Evolutionary conservation across 2,888 invertebrate species (phyloP), one percentile per base, ranked within the genome.

Genomic region (Calliscelio sp.): DNA sequence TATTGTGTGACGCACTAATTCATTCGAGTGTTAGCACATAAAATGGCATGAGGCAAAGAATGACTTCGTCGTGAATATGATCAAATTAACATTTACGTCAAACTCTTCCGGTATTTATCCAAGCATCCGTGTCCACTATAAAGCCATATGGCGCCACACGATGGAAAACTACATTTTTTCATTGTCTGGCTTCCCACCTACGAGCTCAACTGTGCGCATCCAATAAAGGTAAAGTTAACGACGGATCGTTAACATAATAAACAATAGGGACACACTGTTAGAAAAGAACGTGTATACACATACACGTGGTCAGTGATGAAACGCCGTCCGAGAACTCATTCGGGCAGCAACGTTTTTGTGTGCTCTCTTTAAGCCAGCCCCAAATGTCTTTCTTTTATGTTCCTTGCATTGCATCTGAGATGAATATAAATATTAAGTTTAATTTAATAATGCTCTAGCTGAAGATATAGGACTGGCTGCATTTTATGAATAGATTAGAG

Each of bases 181-280:
- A 81, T 73, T 74, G 78, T 81, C 71, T 82, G 74, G 61, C 63
- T 38, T 61, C 53, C 86, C 81, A 66, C 84, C 81, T 74, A 80
- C 38, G 86, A 82, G 68, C 84, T 86, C 87, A 88, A 86, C 85
- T 86, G 87, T 88, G 88, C 89, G 89, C 90, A 89, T 90, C 90
- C 90, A 91, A 91, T 91, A 91, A 91, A 91, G 89, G 88, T 89
- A 85, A 89, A 89, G 87, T 90, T 91, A 90, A 91, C 89, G 90
- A 91, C 87, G 87, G 89, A 90, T 91, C 91, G 90, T 91, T 91
- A 91, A 90, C 89, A 90, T 90, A 91, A 91, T 91, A 90, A 91
- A 91, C 90, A 90, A 90, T 89, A 87, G 87, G 86, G 88, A 89
- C 88, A 90, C 86, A 88, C 87, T 86, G 89, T 89, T 88, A 87